A percentile compares a stretch with the other conserved stretches of the same genome.
Evolutionary conservation across 2,797 vertebrate genomes (phyloP).

Genomic region (Liparis tanakae): DNA sequence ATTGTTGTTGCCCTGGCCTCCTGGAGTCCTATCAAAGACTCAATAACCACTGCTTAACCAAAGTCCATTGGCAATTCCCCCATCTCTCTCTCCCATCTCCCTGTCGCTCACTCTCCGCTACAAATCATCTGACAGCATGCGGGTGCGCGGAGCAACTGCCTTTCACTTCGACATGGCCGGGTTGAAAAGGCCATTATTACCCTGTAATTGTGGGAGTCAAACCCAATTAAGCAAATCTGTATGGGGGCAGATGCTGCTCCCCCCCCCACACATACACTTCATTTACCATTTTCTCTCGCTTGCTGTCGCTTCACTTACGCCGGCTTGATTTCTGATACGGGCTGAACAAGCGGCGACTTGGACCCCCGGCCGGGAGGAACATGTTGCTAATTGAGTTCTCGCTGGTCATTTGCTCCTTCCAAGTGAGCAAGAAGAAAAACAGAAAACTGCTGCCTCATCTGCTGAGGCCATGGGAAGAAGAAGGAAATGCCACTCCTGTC

Average conservation of each 20-base stretch:
- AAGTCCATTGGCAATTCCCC: slow-evolving; percentile 75
- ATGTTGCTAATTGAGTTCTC: slow-evolving; percentile 88
- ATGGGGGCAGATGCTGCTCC: slow-evolving; percentile 84
- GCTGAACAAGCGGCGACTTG: slow-evolving; percentile 38
- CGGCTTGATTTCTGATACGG: slow-evolving; percentile 54
- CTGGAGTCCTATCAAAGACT: slow-evolving; percentile 85
- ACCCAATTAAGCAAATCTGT: slow-evolving; percentile 89
- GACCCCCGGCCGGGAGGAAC: slow-evolving; percentile 65
- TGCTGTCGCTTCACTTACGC: slow-evolving; percentile 61
- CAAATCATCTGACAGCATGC: slow-evolving; percentile 74
- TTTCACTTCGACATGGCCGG: slow-evolving; percentile 69
- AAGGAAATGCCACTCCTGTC: slow-evolving; percentile 67
- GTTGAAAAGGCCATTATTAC: slow-evolving; percentile 81
- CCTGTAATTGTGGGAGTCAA: slow-evolving; percentile 84
- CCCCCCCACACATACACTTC: slow-evolving; percentile 43
- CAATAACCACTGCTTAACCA: slow-evolving; percentile 87
- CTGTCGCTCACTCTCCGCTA: slow-evolving; percentile 53
- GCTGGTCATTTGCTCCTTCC: slow-evolving; percentile 87
- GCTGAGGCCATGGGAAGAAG: slow-evolving; percentile 65
- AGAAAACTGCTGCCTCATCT: slow-evolving; percentile 77
- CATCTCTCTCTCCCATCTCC: slow-evolving; percentile 48
- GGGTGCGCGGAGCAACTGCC: slow-evolving; percentile 68
- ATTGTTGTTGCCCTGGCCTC: slow-evolving; percentile 85
- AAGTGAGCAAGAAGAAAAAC: slow-evolving; percentile 90
- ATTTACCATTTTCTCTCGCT: slow-evolving; percentile 67